A percentile compares a stretch with the other conserved stretches of the same genome.
phyloP scores from a whole-genome alignment of 1,140 invertebrate species.

The Hypsibius dujardini region DNA sequence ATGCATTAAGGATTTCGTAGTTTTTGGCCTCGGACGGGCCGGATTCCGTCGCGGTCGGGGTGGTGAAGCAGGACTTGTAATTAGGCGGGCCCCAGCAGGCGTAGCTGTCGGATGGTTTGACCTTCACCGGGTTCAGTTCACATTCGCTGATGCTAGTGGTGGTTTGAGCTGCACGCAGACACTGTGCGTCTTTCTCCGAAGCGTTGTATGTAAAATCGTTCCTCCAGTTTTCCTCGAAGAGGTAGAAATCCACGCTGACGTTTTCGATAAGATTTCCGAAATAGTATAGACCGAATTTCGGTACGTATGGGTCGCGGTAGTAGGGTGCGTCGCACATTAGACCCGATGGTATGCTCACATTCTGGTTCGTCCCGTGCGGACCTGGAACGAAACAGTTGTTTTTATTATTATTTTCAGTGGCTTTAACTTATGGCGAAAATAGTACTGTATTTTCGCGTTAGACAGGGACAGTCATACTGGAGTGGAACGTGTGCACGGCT shows the following conservation, averaged over 20 bases:
- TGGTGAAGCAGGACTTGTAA: not conserved
- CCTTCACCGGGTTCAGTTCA: not conserved
- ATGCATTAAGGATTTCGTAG: not conserved
- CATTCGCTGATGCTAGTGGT: not conserved
- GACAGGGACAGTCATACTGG: too few species aligned
- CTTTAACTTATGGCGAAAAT: too few species aligned
- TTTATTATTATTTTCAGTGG: too few species aligned
- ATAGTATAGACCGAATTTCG: too few species aligned
- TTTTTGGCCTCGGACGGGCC: not conserved
- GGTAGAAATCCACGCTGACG: not conserved
- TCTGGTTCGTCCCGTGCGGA: too few species aligned
- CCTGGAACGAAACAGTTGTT: too few species aligned
- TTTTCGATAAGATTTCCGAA: slow-evolving; percentile 8
- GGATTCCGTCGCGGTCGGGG: not conserved
- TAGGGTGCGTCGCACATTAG: too few species aligned
- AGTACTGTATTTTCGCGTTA: too few species aligned
- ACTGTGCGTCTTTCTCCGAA: not conserved
- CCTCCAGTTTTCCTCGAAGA: not conserved
- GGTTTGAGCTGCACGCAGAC: not conserved
- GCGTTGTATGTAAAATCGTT: not conserved
- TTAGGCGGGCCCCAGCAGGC: not conserved
- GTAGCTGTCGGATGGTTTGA: not conserved
- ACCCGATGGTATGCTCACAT: too few species aligned
- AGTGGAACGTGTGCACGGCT: too few species aligned
- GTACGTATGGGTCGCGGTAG: too few species aligned